Evolutionary conservation across 2,888 invertebrate species (phyloP), one percentile per base, ranked within the genome.

Genomic region (Artemia sinica): DNA sequence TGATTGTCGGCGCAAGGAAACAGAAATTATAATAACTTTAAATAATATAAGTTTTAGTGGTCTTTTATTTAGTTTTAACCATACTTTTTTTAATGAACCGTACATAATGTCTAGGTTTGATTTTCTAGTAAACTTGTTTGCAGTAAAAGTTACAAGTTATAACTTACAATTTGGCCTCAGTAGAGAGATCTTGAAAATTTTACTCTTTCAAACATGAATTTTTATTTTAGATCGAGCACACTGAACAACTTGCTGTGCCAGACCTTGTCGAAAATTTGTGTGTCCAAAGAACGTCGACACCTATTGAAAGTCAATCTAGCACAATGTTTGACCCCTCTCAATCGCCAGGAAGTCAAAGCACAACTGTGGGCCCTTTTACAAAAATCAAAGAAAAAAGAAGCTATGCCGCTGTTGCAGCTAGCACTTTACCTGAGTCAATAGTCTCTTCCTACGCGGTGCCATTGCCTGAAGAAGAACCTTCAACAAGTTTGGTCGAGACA

Each of bases 201-300:
- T 41, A 6, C 41, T 41, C 3, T 41, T 41, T 41, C 41, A 41
- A 41, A 41, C 41, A 41, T 41, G 2, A 1, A 41, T 28, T 58
- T 58, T 1, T 58, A 8, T 58, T 58, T 58, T 58, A 58, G 63
- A n/a, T 58, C 28, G 12, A 58, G 9, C 63, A 58, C n/a, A 10
- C 63, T 9, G 63, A 58, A 18, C 28, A 9, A 18, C 63, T 58
- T 58, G 63, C 63, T 28, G 63, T 58, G 28, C 63, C 63, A n/a
- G 63, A 58, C 63, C 63, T 58, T 58, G 63, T 58, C 10, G 63
- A 58, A 28, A 58, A 58, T 58, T 28, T 58, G n/a, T 58, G 9
- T 58, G 14, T 18, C 8, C 63, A 58, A 28, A 58, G 28, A 28
- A 58, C 63, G 8, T 58, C 63, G 14, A 58, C 63, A 58, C 63